Conservation (phyloP, 1,140 invertebrate genomes). For the Palaemon carinicauda region DNA sequence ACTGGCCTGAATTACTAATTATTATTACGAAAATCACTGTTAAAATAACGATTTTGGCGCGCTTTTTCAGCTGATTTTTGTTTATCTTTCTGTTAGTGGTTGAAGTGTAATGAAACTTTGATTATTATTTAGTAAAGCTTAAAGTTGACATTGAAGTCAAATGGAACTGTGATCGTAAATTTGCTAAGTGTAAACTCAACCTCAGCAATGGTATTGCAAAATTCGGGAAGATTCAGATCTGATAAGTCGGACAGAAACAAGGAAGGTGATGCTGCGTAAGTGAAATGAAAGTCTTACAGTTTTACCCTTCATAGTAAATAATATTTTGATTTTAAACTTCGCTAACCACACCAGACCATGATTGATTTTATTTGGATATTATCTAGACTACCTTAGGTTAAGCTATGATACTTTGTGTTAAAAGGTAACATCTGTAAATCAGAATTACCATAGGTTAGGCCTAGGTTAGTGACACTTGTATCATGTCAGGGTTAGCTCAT, state of each 20-base stretch:
- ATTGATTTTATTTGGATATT: no score
- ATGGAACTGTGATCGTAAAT: neutral
- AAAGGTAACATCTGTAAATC: no score
- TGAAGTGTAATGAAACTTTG: neutral
- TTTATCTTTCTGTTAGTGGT: neutral
- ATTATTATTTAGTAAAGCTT: neutral
- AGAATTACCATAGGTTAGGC: no score
- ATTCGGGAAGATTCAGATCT: constrained; percentile 21
- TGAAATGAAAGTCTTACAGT: neutral
- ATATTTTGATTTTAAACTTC: no score
- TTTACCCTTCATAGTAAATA: neutral
- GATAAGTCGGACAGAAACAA: constrained; percentile 22
- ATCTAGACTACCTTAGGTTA: no score
- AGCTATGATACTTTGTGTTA: no score
- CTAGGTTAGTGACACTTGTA: no score
- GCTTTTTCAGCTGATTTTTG: constrained; percentile 32
- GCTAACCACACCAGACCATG: no score
- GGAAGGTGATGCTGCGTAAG: neutral
- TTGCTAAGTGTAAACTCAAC: neutral
- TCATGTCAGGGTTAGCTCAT: no score
- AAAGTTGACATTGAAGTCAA: no score
- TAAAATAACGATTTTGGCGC: neutral
- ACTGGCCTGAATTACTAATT: no score
- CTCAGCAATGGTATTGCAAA: constrained; percentile 20
- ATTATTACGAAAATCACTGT: no score